Evolutionary conservation across 2,888 invertebrate species (phyloP), one percentile per base, ranked within the genome.

Genomic region (Stenchaetothrips biformis): DNA sequence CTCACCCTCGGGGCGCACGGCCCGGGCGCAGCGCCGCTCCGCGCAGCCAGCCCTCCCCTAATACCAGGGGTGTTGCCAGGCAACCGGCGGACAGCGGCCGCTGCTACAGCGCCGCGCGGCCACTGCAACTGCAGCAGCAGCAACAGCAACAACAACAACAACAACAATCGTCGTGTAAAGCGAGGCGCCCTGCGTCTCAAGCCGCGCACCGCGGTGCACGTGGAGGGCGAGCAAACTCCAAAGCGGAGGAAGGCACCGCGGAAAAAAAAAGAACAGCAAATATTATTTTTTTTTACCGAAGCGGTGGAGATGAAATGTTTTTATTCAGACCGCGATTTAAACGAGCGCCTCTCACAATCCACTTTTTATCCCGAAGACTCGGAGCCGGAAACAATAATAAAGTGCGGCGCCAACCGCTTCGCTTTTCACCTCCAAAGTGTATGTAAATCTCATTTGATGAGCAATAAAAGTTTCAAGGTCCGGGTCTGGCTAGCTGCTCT

Each of bases 401-500:
- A 7, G 67, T 25, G 21, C 25, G 67, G 25, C 25, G 21, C 11
- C 67, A 8, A 21, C 67, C 67, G 25, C 21, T 8, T n/a, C 18
- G 16, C 18, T 25, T 74, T 25, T 7, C 67, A 74, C 67, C 67
- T 74, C 18, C 1, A 74, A 74, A 74, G 25, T 74, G 25, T 4
- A 74, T 74, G 67, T 74, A 74, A 74, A 74, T 74, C 25, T 25
- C 7, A 25, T 25, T 74, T 74, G 67, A 74, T 25, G 25, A 74
- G 67, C 67, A 74, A 74, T 74, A 74, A 74, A 74, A 74, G 67
- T 74, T 74, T 25, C 67, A 74, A 74, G 67, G 67, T 25, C 67
- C 25, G 59, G 59, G 16, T 13, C 53, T 53, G 53, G 37, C 37
- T 53, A 13, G 13, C 53, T 18, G 9, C 4, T 18, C 53, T 53